Evolutionary conservation across 1,140 invertebrate genomes (phyloP), one percentile per base, ranked within the genome.

Genomic region (Agrypnia vestita): DNA sequence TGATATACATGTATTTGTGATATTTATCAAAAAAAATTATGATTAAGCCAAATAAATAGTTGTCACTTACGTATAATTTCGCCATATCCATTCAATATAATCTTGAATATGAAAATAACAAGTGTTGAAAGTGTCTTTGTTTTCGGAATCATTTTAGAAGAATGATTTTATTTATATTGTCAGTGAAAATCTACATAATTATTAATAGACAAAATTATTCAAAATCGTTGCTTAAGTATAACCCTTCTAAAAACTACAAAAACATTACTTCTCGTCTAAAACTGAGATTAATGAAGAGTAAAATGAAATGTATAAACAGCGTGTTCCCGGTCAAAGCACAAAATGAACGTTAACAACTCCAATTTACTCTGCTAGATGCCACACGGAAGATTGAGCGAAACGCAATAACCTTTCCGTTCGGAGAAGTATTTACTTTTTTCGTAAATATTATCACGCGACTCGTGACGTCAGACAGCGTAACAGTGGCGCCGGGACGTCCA

Each of bases 51-150:
- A 17, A 46, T 69, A 71, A 76, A 46, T 67, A 12, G n/a, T 17
- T 59, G 12, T 4, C 55, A 81, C 80, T 81, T 67, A 81, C 80
- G 80, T 61, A 78, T 62, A 59, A 81, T 67, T 75, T 81, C 80
- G 51, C 80, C 74, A 49, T 73, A 21, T 71, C 80, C 72, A 53
- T 81, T 76, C 12, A 79, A 35, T 46, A 81, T 55, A n/a, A 67
- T 73, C 46, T 75, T 64, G 13, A 81, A 21, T 15, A 76, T 15
- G n/a, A 81, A 72, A 44, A 75, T 51, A 19, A 79, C 4, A 61
- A 79, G 56, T 55, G 35, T n/a, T 8, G 47, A n/a, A 51, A 81
- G 49, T 51, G 46, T 67, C 13, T 75, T 76, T 53, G 44, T 73
- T 53, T 74, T 78, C 15, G 47, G 51, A 46, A 71, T 47, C 67